Base-by-base conservation (phyloP, 2,113 vertebrate species). In the Scomber japonicus region DNA sequence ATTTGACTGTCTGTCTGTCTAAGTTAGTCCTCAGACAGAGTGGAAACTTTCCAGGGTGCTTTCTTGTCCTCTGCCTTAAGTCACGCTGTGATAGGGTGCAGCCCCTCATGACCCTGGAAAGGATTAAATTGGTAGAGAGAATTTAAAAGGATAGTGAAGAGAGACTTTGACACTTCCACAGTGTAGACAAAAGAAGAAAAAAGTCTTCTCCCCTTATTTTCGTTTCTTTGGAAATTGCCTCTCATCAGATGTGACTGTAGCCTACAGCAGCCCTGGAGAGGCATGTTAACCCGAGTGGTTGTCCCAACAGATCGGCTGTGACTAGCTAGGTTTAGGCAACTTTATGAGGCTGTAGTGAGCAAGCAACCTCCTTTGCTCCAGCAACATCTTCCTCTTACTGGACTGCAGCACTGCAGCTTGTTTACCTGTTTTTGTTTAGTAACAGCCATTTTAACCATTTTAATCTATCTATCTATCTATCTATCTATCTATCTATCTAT, bases 41-140 rank as follows among this genome's bases (percentile, higher is more conserved):
- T 35, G 51, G 65, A 35, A 64, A 61, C 64, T 27, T 71, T 61
- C 35, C 61, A 53, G 4, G 4, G 11, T 31, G 16, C 21, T 56
- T 78, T 73, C 51, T 64, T 60, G 17, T 79, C 72, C 59, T 79
- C 69, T 35, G 71, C 67, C 57, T 69, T 53, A 67, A 82, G 35
- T 65, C 65, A 54, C 60, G 31, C 66, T 70, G 51, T 15, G 54
- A 55, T 30, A 57, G 11, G n/a, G 68, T 66, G 11, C 15, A 53
- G 66, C 50, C 57, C 30, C 46, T 61, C 46, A 13, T 55, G 55
- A 76, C 63, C 68, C 65, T 14, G 45, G 63, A 77, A 54, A 63
- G 49, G 68, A 81, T 80, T 67, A 71, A 71, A 77, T 35, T 62
- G 24, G 51, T 10, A 17, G 40, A 76, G 67, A 73, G 24, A 66